Percentiles rank a stretch among this genome's conserved stretches.
Evolutionary conservation across 2,113 vertebrate species (phyloP).

Genomic region (Nothobranchius kuhntae): DNA sequence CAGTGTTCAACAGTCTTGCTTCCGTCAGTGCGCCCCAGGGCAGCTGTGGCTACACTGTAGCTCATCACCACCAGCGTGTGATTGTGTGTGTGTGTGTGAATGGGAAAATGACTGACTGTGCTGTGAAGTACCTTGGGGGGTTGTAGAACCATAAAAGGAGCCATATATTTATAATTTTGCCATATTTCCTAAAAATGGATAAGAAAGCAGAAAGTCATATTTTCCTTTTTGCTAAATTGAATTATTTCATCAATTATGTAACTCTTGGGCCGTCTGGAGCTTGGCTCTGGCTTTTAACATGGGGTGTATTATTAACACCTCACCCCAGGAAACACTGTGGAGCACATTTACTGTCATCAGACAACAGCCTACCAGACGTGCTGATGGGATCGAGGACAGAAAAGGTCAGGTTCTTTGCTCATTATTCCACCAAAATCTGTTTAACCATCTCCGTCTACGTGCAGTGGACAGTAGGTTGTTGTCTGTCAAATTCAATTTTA

Average conservation of each 20-base stretch:
- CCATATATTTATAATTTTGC: too few species aligned
- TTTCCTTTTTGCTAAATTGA: conserved; percentile 17
- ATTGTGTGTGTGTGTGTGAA: too few species aligned
- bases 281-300: conserved; percentile 1
- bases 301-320: conserved; percentile 9
- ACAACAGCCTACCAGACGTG: conserved; percentile 36
- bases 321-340: conserved; percentile 13
- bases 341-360: conserved; percentile 40
- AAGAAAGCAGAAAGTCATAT: conserved; percentile 6
- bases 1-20: too few species aligned
- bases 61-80: too few species aligned
- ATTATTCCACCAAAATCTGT: conserved; percentile 68
- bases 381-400: conserved; percentile 34
- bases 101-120: too few species aligned
- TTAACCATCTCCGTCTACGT: conserved; percentile 66
- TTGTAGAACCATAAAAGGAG: too few species aligned
- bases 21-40: too few species aligned
- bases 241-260: not conserved
- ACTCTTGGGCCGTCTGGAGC: not conserved
- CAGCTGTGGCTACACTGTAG: too few species aligned
- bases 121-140: too few species aligned
- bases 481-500: conserved; percentile 79
- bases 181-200: conserved; percentile 1
- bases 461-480: conserved; percentile 57
- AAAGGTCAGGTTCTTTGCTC: conserved; percentile 60